Evolutionary conservation across 2,113 vertebrate species (phyloP), one percentile per base, ranked within the genome.

Genomic region (Circaetus cinerascens): DNA sequence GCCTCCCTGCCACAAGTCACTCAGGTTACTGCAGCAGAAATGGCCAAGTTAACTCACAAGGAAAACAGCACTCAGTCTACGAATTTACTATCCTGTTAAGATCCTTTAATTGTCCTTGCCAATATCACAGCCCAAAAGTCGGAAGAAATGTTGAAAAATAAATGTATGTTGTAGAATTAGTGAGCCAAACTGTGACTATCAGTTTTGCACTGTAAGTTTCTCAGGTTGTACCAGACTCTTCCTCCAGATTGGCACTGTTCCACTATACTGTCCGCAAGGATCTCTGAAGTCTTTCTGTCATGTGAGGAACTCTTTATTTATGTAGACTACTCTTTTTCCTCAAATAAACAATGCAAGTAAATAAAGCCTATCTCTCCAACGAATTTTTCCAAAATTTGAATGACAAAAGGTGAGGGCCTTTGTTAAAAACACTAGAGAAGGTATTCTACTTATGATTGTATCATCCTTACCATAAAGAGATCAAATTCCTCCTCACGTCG

Each of bases 401-500:
- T 43, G 9, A 43, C 12, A 72, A 48, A 88, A 72, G 7, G 5
- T 51, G 62, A 90, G 75, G 5, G 15, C 4, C 27, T 84, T 67
- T 17, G 14, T 50, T 64, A 88, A 71, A 96, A 81, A 45, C 20
- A 25, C 6, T 22, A 59, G 41, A 53, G 19, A 93, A 40, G 22
- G 46, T 45, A 14, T 23, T 53, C 40, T 57, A 91, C 36, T 67
- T 51, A 55, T 3, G 7, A 74, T 67, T 43, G 29, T 56, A 94
- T 64, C 43, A 71, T 67, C 36, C 97, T 98, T 98, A 99, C 99
- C 99, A 99, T 99, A 71, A 99, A 99, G 88, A 98, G 98, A 87
- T 99, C 99, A 97, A 99, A 99, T 73, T 99, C 99, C 30, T 99
- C 99, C 88, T 99, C 99, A 64, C 97, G 97, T 25, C 99, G 98